Base-by-base conservation (phyloP, 2,888 invertebrate species). In the Drosophila birchii region DNA sequence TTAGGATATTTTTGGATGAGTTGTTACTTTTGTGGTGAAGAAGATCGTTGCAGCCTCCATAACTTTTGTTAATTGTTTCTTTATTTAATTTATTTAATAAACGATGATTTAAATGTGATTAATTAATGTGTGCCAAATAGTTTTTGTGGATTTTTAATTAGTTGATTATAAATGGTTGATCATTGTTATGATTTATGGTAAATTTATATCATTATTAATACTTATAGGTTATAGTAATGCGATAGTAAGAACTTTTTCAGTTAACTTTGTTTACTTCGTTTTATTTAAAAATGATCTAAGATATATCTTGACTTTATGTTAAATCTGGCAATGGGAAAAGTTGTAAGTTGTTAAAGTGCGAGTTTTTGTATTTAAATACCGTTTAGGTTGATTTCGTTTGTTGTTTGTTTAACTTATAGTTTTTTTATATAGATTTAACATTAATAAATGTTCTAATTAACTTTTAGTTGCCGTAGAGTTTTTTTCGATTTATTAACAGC, bases 281-380 rank as follows among this genome's bases (percentile, higher is more conserved):
- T 36, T 51, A 51, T 34, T 51, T 36, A 51, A 36, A 36, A 36
- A 51, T 36, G 9, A 36, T 51, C 34, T 61, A 61, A 20, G 39
- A 53, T 41, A 59, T 53, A 59, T 20, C 16, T 39, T 32, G 12
- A 11, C 38, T 26, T 51, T 51, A 34, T 38, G 36, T 34, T 39
- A 34, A 55, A 18, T 41, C 12, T n/a, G n/a, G 12, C 29, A 39
- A 29, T 41, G 11, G n/a, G 16, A 11, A 29, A 9, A 60, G 54
- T 54, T 60, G 36, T 1, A n/a, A 32, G 20, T 54, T 54, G n/a
- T n/a, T 34, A 55, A 16, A 38, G 60, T 61, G 55, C 41, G 55
- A 61, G 55, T 60, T 55, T 58, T 14, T 16, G 57, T 57, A 12
- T 39, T 29, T 36, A 20, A 34, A 49, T 49, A 49, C 49, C 51